A percentile compares a stretch with the other conserved stretches of the same genome.
Conservation (phyloP, 2,113 vertebrate genomes). For the Hepsetus odoe region DNA sequence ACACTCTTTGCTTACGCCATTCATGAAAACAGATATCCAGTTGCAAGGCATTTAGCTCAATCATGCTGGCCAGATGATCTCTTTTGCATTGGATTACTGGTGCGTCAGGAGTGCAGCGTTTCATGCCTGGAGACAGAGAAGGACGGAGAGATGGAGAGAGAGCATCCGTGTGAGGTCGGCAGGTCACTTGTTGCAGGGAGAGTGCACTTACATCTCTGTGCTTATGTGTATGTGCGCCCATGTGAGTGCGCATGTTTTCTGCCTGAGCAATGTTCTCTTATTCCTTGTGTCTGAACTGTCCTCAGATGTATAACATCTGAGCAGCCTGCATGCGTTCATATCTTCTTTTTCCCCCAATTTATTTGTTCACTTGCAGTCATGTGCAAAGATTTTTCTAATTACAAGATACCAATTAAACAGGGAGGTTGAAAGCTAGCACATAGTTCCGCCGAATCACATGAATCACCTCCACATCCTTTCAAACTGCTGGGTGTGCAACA, state of each 20-base stretch:
- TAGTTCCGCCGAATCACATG: no score
- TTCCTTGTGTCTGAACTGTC: not conserved
- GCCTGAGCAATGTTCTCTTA: not conserved
- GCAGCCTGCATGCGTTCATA: no score
- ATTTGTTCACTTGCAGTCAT: no score
- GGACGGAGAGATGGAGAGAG: constrained; percentile 37
- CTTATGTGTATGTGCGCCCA: constrained; percentile 4
- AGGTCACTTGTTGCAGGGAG: constrained; percentile 19
- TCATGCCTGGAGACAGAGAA: constrained; percentile 52
- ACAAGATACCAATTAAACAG: no score
- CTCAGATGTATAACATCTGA: no score
- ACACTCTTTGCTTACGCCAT: constrained; percentile 57
- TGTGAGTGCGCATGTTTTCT: constrained; percentile 24
- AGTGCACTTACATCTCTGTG: constrained; percentile 31
- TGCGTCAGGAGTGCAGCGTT: constrained; percentile 47
- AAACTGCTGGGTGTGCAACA: no score
- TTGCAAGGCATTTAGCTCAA: constrained; percentile 61
- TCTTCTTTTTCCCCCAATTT: no score
- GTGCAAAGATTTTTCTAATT: no score
- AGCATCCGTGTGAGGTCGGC: constrained; percentile 30
- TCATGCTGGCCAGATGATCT: constrained; percentile 58
- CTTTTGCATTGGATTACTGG: constrained; percentile 60
- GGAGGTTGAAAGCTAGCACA: no score
- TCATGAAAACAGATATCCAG: constrained; percentile 60
- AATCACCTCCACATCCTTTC: no score